Evolutionary conservation across 2,797 vertebrate species (phyloP).

Genomic region (Falco peregrinus): DNA sequence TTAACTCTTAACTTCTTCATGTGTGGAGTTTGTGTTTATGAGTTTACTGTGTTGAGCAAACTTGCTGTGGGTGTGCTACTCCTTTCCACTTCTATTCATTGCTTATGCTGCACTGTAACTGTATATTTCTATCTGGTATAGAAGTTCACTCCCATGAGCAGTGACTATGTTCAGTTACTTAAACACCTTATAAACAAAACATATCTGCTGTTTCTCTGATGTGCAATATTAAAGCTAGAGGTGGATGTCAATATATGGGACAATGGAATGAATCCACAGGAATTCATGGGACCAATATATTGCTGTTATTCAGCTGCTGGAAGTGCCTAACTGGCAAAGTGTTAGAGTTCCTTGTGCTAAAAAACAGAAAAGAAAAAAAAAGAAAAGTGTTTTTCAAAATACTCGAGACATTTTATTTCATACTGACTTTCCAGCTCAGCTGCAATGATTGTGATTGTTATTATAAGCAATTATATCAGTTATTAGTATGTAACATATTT

Average conservation of each 20-base stretch:
- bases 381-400: neutral
- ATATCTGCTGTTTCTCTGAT: neutral
- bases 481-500: neutral
- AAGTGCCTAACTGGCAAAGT: neutral
- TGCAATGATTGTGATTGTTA: neutral
- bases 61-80: neutral
- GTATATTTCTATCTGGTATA: neutral
- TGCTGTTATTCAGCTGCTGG: neutral
- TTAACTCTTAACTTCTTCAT: neutral
- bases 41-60: neutral
- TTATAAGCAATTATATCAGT: neutral
- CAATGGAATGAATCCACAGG: neutral
- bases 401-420: neutral
- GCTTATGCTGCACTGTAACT: fast-evolving
- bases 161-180: neutral
- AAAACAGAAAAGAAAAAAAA: neutral
- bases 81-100: neutral
- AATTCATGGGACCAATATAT: neutral
- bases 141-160: neutral
- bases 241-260: neutral
- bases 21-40: neutral
- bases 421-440: neutral
- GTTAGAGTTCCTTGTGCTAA: neutral
- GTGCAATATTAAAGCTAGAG: neutral
- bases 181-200: neutral